Conservation (phyloP, 2,888 invertebrate genomes). For the Caenorhabditis panamensis region DNA sequence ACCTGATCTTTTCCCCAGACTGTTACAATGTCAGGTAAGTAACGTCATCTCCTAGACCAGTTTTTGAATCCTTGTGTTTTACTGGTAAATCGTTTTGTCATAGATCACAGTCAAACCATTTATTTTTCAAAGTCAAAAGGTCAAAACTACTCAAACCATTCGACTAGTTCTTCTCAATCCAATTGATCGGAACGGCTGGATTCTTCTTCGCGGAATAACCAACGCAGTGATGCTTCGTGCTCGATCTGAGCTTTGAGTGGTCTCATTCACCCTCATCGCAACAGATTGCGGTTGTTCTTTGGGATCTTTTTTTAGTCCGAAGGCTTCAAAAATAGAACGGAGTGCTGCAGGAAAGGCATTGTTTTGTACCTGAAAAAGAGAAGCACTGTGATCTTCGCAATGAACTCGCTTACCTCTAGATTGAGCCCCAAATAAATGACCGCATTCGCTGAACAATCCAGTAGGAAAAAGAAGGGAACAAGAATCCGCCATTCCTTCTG, state of each 20-base stretch:
- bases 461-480: background rate
- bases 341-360: background rate
- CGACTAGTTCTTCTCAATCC: background rate
- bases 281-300: too few relatives aligned
- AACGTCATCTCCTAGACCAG: too few relatives aligned
- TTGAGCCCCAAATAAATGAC: slow-evolving; percentile 29
- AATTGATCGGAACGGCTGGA: background rate
- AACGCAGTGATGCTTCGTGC: background rate
- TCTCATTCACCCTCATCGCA: background rate
- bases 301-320: background rate
- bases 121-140: background rate
- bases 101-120: too few relatives aligned
- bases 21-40: too few relatives aligned
- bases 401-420: background rate
- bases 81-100: too few relatives aligned
- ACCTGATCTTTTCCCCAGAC: too few relatives aligned
- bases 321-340: background rate
- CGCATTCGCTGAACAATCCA: background rate
- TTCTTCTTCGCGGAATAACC: background rate
- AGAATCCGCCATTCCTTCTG: background rate
- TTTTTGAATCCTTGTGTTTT: too few relatives aligned
- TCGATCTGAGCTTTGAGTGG: background rate
- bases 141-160: background rate
- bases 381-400: background rate
- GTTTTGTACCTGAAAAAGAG: background rate